Percentiles rank a stretch among this genome's conserved stretches.
phyloP scores from a whole-genome alignment of 2,888 invertebrate genomes.

The Tetanocera ferruginea region DNA sequence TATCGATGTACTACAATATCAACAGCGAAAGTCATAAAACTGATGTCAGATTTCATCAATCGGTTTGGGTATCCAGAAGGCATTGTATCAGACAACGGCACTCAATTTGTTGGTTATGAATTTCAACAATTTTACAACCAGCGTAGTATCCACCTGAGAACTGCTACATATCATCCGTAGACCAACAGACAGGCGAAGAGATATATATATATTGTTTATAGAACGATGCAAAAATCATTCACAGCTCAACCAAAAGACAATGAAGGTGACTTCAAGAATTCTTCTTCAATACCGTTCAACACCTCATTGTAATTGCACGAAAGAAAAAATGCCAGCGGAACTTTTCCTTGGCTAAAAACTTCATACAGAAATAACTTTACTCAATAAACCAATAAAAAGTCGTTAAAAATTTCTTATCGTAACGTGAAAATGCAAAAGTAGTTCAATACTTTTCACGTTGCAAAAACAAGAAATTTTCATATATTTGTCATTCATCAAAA shows the following conservation, averaged over 20 bases:
- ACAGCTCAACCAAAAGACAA: slow-evolving; percentile 23
- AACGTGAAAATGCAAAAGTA: slow-evolving; percentile 40
- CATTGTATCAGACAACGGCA: too few species aligned
- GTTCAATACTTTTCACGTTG: slow-evolving; percentile 26
- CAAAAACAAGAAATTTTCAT: slow-evolving; percentile 7
- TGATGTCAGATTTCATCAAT: background rate
- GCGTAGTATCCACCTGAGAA: too few species aligned
- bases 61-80: background rate
- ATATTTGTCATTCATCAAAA: too few species aligned
- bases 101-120: background rate
- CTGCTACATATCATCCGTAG: too few species aligned
- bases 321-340: slow-evolving; percentile 39
- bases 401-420: background rate
- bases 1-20: background rate
- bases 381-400: slow-evolving; percentile 22
- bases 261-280: slow-evolving; percentile 37
- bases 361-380: slow-evolving; percentile 38
- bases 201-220: background rate
- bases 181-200: too few species aligned
- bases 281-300: slow-evolving; percentile 38
- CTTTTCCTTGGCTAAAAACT: slow-evolving; percentile 37
- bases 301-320: slow-evolving; percentile 36
- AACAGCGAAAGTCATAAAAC: background rate
- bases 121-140: background rate
- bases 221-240: background rate